phyloP scores from a whole-genome alignment of 1,140 invertebrate genomes.

The Zelostemma sp. region DNA sequence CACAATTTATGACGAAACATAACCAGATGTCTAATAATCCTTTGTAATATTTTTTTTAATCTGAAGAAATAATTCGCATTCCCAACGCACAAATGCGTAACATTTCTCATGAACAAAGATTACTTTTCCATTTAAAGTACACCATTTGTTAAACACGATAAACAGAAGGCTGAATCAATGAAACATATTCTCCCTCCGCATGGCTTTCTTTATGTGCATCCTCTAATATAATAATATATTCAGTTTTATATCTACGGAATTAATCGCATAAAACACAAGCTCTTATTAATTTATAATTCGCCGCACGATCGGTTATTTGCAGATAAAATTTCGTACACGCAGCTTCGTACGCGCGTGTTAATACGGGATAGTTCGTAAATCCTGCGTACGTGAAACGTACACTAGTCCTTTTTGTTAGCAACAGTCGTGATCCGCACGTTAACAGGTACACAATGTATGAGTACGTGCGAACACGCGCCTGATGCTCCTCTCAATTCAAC shows the following conservation, averaged over 20 bases:
- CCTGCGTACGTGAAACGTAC: background rate
- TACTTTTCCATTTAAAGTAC: no score
- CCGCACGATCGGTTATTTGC: background rate
- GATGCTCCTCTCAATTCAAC: background rate
- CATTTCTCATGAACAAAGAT: background rate
- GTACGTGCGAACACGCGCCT: background rate
- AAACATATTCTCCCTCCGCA: no score
- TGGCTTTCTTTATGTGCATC: no score
- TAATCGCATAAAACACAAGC: background rate
- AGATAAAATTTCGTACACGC: background rate
- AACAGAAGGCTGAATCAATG: no score
- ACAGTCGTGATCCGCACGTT: background rate
- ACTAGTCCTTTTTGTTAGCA: background rate
- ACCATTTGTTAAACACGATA: no score
- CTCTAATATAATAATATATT: no score
- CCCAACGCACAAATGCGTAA: background rate
- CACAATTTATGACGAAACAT: no score
- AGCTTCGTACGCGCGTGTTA: background rate
- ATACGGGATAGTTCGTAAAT: slow-evolving; percentile 8
- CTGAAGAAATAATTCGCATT: background rate
- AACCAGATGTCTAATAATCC: no score
- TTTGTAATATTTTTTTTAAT: background rate
- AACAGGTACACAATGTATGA: slow-evolving; percentile 1
- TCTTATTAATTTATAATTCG: slow-evolving; percentile 7
- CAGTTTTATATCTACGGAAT: no score